Base-by-base conservation (phyloP, 2,888 invertebrate species). In the Orthosia gothica region DNA sequence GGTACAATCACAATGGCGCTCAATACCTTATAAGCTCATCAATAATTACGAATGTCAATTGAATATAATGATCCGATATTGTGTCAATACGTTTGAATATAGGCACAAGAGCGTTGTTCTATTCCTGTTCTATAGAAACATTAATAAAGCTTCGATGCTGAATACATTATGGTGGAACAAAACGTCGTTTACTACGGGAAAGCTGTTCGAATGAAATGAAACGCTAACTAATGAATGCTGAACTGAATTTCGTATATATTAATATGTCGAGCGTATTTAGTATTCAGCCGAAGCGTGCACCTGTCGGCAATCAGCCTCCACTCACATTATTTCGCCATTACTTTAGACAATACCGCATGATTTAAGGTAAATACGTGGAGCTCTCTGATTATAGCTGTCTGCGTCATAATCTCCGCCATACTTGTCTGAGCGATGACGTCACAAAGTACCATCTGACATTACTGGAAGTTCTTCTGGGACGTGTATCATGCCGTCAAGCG, bases 241-340 rank as follows among this genome's bases (percentile, higher is more conserved):
- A 89, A 89, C 88, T 89, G 88, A 85, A 88, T 83, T 76, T 83
- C 79, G 81, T 80, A 89, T 87, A 83, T 87, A 90, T 89, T 87
- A 87, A 84, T 86, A 83, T 79, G 68, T 63, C 63, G 83, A 82
- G 55, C 82, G 87, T 90, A 92, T 90, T 93, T 92, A 90, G 90
- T 92, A 93, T 93, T 93, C 93, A 90, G 89, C 85, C 84, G 87
- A 90, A 87, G 90, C 87, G 89, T 88, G 88, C 93, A 93, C 92
- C 93, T 93, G 93, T 91, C 88, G 89, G 92, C 92, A 93, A 93
- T 93, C 92, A 93, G 90, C 89, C 91, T 83, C 87, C 85, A 87
- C 89, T 91, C 89, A 89, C 91, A 93, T 93, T 92, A 93, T 92
- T 93, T 92, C 90, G 89, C 90, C 91, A 92, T 93, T 93, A 93